A percentile compares a stretch with the other conserved stretches of the same genome.
phyloP scores from a whole-genome alignment of 2,888 invertebrate genomes.

The Synanthedon myopaeformis region DNA sequence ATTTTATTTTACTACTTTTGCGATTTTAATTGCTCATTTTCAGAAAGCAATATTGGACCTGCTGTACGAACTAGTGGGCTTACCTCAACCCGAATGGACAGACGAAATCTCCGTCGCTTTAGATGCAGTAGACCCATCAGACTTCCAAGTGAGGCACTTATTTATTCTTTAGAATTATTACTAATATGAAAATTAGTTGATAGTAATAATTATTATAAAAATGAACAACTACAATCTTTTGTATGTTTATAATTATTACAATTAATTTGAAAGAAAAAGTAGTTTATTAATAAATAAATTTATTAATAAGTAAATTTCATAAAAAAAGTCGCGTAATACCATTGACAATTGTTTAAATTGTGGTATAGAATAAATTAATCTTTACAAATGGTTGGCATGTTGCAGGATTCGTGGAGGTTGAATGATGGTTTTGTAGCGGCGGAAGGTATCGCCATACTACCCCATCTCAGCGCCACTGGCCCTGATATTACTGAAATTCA shows the following conservation, averaged over 20 bases:
- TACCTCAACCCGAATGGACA: constrained; percentile 92
- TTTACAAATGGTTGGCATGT: neutral
- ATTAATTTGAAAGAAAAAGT: no score
- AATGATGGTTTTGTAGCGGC: constrained; percentile 95
- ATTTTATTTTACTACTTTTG: neutral
- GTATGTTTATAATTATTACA: no score
- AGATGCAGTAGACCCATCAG: constrained; percentile 88
- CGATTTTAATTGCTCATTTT: constrained; percentile 13
- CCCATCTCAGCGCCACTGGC: constrained; percentile 85
- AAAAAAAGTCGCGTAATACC: no score
- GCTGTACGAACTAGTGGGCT: constrained; percentile 88
- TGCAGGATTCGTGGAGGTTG: constrained; percentile 84
- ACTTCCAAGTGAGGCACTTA: constrained; percentile 67
- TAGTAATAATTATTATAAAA: neutral
- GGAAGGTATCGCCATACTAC: constrained; percentile 88
- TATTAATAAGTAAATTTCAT: no score
- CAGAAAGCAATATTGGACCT: constrained; percentile 93
- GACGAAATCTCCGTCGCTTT: constrained; percentile 91
- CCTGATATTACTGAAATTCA: constrained; percentile 94
- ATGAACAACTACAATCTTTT: no score
- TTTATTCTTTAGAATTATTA: neutral
- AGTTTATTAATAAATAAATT: no score
- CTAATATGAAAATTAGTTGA: neutral
- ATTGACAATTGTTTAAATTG: no score
- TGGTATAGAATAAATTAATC: no score